Base-by-base conservation (phyloP, 2,888 invertebrate genomes). In the Sceliomorpha sp. region DNA sequence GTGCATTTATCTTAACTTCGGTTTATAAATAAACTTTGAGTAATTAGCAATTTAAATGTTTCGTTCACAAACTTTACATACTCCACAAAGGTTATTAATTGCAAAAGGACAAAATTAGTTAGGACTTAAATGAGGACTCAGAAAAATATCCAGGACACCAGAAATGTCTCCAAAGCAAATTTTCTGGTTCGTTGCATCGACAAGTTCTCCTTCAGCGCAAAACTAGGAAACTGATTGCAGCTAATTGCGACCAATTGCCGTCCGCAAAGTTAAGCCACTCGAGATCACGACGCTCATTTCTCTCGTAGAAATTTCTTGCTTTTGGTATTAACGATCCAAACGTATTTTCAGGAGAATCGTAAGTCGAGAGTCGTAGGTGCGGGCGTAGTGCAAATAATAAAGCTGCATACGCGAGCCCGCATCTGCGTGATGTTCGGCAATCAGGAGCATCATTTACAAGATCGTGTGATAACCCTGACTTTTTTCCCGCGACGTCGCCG, bases 381-480 rank as follows among this genome's bases (percentile, higher is more conserved):
- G 31, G 8, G 53, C 7, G 29, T 14, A 36, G 47, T 31, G 58
- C 31, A 45, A 58, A 66, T 51, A 58, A 66, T 66, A 51, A 51
- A 20, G 20, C 20, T 8, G 32, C 34, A 10, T 31, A 26, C 20
- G 17, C 24, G 51, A 37, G 66, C 66, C 66, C 58, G 66, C 66
- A 66, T 66, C 39, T 59, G 58, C 45, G 51, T 51, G 58, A 51
- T 59, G 58, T 59, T 66, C 58, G 47, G 58, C 51, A 51, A 66
- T 66, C 66, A 40, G 47, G 42, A 47, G 48, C 64, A 56, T 64
- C 55, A 37, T 17, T 64, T 64, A 64, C 66, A 20, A 53, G 51
- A 66, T 53, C 58, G 29, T 55, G 36, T 47, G 48, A 59, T 59
- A 59, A 36, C 26, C 15, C 36, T 12, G 15, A 45, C 14, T 58